Percentiles rank a stretch among this genome's conserved stretches.
These are phyloP conservation scores for Machaerirhynchus nigripectus DNA, from an alignment of 2,113 vertebrate species.

Conservation along the genomic window DNA sequence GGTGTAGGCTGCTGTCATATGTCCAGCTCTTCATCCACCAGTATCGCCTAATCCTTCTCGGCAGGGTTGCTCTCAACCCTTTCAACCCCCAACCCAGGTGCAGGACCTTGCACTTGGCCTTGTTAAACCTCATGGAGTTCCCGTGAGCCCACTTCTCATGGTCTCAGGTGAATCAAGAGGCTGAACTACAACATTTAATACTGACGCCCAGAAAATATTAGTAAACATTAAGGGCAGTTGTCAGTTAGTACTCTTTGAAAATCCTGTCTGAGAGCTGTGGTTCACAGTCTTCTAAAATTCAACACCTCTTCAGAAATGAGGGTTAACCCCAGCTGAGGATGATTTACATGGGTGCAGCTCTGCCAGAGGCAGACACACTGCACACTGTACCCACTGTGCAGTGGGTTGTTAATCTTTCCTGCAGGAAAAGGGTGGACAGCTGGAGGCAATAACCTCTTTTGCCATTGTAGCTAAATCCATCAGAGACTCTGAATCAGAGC, in stretches of 20 bases:
- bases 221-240: neutral
- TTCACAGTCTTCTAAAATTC: neutral
- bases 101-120: neutral
- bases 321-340: neutral
- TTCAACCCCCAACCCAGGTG: neutral
- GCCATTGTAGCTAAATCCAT: constrained; percentile 33
- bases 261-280: neutral
- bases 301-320: neutral
- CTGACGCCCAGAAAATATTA: neutral
- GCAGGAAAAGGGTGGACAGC: constrained; percentile 31
- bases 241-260: neutral
- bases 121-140: neutral
- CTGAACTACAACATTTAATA: neutral
- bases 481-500: constrained; percentile 42
- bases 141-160: neutral
- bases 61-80: neutral
- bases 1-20: accelerated
- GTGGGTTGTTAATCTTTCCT: neutral
- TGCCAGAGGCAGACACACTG: neutral
- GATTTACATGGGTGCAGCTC: neutral
- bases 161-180: neutral
- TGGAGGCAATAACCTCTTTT: constrained; percentile 58
- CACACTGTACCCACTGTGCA: neutral
- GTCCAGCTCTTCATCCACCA: neutral
- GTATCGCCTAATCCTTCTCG: accelerated